A percentile compares a stretch with the other conserved stretches of the same genome.
Evolutionary conservation across 2,797 vertebrate species (phyloP).

Genomic region (Acrocephalus scirpaceus): DNA sequence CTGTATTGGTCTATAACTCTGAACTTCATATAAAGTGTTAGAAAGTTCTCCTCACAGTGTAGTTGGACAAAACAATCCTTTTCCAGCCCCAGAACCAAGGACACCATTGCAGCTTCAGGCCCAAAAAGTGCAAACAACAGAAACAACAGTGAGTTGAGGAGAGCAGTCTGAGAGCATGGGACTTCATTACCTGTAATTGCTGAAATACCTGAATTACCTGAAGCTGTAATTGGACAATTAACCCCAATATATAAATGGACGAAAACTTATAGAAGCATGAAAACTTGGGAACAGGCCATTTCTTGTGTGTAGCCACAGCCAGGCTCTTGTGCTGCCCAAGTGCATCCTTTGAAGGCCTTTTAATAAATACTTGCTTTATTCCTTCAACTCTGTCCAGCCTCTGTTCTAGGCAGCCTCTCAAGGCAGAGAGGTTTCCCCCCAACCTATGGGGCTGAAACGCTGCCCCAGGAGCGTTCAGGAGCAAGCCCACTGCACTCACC

Average conservation of each 20-base stretch:
- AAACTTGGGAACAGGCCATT: neutral
- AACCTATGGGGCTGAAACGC: accelerated
- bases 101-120: too few relatives aligned
- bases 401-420: neutral
- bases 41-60: neutral
- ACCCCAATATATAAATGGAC: neutral
- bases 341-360: neutral
- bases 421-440: neutral
- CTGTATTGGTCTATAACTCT: neutral
- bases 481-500: conserved; percentile 40
- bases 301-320: neutral
- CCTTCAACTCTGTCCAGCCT: neutral
- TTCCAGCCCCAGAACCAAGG: neutral
- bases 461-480: accelerated
- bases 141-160: neutral
- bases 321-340: neutral
- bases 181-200: too few relatives aligned
- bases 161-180: neutral
- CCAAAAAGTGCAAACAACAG: neutral
- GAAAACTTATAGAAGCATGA: neutral
- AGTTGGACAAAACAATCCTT: neutral
- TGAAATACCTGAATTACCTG: too few relatives aligned
- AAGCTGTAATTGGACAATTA: neutral
- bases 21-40: accelerated
- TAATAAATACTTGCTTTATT: neutral